These are phyloP conservation scores for Xylota sylvarum DNA, from an alignment of 2,888 invertebrate species.

Conservation along the genomic window DNA sequence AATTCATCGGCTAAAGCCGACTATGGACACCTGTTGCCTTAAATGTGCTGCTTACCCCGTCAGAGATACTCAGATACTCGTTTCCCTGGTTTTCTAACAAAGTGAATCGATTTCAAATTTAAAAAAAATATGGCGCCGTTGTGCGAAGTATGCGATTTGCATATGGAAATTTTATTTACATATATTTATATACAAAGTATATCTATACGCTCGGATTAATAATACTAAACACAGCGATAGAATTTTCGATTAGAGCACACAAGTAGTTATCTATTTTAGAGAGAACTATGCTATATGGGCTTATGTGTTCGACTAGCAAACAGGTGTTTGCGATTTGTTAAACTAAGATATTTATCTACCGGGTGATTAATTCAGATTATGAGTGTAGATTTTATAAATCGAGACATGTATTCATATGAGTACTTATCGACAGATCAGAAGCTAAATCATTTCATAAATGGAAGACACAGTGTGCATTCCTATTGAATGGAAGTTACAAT, in stretches of 20 bases:
- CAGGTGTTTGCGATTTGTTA: constrained; percentile 44
- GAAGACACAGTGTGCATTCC: neutral
- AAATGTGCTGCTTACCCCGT: constrained; percentile 50
- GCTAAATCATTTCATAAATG: constrained; percentile 22
- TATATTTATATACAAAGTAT: neutral
- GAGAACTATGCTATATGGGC: constrained; percentile 3
- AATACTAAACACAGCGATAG: neutral
- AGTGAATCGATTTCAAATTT: constrained; percentile 65
- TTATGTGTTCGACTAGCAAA: constrained; percentile 19
- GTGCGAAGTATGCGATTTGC: constrained; percentile 48
- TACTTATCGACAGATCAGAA: constrained; percentile 6
- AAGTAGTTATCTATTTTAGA: neutral
- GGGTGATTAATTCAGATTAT: constrained; percentile 26
- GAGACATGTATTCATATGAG: neutral
- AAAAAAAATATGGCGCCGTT: constrained; percentile 67
- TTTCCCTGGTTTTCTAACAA: constrained; percentile 42
- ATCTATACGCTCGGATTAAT: neutral
- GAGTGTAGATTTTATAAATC: constrained; percentile 22
- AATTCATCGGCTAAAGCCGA: constrained; percentile 21
- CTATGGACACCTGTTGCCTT: constrained; percentile 64
- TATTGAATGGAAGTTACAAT: neutral
- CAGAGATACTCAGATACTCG: constrained; percentile 52
- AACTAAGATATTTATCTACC: constrained; percentile 13
- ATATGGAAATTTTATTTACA: constrained; percentile 36
- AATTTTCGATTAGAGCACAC: constrained; percentile 5